Percentiles rank a stretch among this genome's conserved stretches.
Conservation (phyloP, 2,797 vertebrate genomes). For the Labroides dimidiatus region DNA sequence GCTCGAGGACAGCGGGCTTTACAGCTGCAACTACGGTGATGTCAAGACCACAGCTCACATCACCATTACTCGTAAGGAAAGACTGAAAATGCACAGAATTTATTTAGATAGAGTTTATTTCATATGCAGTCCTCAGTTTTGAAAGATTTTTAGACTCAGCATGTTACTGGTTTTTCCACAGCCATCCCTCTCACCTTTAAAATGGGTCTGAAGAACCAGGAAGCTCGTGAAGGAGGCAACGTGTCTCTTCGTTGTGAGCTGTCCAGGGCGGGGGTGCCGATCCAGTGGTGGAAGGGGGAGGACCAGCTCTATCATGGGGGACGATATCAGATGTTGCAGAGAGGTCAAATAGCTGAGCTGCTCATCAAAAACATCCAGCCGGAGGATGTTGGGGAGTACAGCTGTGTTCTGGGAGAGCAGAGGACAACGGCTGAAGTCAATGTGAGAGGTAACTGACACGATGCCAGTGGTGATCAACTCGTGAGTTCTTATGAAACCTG, state of each 20-base stretch:
- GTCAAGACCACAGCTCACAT: constrained; percentile 86
- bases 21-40: constrained; percentile 87
- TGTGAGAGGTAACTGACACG: constrained; percentile 82
- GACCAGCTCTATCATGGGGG: constrained; percentile 75
- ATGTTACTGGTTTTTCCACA: constrained; percentile 29
- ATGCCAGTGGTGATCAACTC: neutral
- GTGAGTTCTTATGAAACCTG: too few relatives aligned
- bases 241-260: constrained; percentile 83
- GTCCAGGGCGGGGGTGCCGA: constrained; percentile 78
- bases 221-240: constrained; percentile 80
- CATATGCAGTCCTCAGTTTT: too few relatives aligned
- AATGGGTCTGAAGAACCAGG: constrained; percentile 84
- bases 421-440: constrained; percentile 85
- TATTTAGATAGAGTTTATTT: too few relatives aligned
- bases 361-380: constrained; percentile 85
- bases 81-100: neutral
- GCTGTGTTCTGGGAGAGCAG: constrained; percentile 83
- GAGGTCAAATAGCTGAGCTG: constrained; percentile 82
- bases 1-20: constrained; percentile 89
- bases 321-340: constrained; percentile 82
- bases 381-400: constrained; percentile 85
- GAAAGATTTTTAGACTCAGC: too few relatives aligned
- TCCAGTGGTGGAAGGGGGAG: constrained; percentile 88
- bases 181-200: constrained; percentile 83
- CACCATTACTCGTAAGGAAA: constrained; percentile 87